Evolutionary conservation across 2,113 vertebrate genomes (phyloP), one percentile per base, ranked within the genome.

Genomic region (Nothobranchius kuhntae): DNA sequence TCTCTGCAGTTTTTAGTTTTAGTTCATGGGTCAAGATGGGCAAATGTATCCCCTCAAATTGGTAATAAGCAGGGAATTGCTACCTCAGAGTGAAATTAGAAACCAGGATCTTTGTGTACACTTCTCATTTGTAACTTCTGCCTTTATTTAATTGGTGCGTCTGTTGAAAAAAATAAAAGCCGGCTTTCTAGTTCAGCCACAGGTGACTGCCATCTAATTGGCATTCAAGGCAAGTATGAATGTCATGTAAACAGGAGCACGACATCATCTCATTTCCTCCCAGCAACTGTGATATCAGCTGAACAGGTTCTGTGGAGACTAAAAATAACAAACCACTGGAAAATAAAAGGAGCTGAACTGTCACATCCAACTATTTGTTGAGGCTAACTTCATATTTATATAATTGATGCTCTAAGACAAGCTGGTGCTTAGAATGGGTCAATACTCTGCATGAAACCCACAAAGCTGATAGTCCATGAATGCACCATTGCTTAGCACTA

Each of bases 171-270:
- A 45, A 45, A 3, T 7, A 42, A 21, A 21, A 10, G 11, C 53
- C 13, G 53, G 12, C 3, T 66, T 21, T 21, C 21, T 21, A 21
- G 21, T 21, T 21, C 38, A 40, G 38, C 24, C n/a, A 71, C 26
- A 35, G 50, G 48, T 68, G 65, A 74, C 62, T 65, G 45, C 26
- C 26, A 51, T 56, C 53, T 81, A 40, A 82, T 86, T 80, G 76
- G 77, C 72, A 83, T 78, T 84, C 73, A 59, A 60, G 65, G 51
- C 51, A 38, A 70, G 64, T 54, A n/a, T 15, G 46, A 40, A 51
- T 9, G 36, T 36, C 54, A 71, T 30, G 53, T 73, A 59, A 69
- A 73, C 73, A 76, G 42, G 40, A 15, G 67, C 56, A 68, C 61
- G 58, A n/a, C 50, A 44, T 26, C 12, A 55, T 45, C 47, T 56